Conservation (phyloP, 2,888 invertebrate genomes). For the Aleiodes testaceus region DNA sequence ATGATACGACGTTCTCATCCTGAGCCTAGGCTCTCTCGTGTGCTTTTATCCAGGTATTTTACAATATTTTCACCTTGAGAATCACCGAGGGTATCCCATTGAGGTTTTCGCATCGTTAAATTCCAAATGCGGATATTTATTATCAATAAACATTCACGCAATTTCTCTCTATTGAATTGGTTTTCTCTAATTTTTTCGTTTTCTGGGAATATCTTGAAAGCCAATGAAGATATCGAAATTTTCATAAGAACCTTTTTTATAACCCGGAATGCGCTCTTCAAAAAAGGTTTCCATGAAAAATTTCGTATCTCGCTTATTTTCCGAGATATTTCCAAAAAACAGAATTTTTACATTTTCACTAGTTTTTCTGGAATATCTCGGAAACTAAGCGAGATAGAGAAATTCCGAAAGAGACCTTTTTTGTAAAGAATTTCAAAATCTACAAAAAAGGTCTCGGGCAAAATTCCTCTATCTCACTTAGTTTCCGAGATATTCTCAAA, state of each 20-base stretch:
- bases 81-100: neutral
- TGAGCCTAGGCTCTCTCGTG: slow-evolving; percentile 24
- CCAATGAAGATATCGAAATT: no score
- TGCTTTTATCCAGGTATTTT: slow-evolving; percentile 2
- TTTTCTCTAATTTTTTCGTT: neutral
- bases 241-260: no score
- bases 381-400: neutral
- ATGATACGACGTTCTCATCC: slow-evolving; percentile 7
- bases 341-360: no score
- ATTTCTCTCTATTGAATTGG: slow-evolving; percentile 15
- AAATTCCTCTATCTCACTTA: no score
- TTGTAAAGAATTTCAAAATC: neutral
- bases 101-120: neutral
- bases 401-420: slow-evolving; percentile 6
- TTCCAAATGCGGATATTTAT: slow-evolving; percentile 2
- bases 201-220: neutral
- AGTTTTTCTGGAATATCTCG: no score
- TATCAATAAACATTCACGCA: neutral
- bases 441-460: no score
- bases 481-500: no score
- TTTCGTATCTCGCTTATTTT: no score
- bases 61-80: neutral
- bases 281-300: no score
- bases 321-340: no score
- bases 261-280: no score